Conservation (phyloP, 2,113 vertebrate genomes). For the Leucosticte australis region DNA sequence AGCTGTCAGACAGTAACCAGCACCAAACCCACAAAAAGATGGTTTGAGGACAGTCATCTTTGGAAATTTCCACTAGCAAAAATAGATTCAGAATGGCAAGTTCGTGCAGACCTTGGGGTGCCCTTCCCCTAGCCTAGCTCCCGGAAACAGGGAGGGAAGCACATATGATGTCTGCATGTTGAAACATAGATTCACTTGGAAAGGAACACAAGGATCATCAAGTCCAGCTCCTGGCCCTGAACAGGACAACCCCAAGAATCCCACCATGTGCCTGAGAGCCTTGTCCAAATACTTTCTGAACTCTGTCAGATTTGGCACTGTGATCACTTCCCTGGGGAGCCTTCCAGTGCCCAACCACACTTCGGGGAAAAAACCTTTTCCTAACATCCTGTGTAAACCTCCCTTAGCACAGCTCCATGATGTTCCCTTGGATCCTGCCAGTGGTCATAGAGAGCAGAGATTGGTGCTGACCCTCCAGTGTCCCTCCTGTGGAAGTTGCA, state of each 20-base stretch:
- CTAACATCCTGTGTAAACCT: neutral
- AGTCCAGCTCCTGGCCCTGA: neutral
- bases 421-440: neutral
- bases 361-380: neutral
- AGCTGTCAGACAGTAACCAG: neutral
- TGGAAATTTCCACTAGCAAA: neutral
- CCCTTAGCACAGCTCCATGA: neutral
- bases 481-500: neutral
- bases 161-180: neutral
- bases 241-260: neutral
- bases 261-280: neutral
- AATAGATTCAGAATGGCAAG: neutral
- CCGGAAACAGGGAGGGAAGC: rapidly evolving
- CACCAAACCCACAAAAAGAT: neutral
- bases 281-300: neutral
- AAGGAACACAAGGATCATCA: neutral
- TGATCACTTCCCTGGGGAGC: neutral
- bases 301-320: neutral
- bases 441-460: neutral
- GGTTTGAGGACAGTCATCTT: neutral
- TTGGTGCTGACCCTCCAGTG: rapidly evolving
- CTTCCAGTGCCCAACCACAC: neutral
- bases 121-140: neutral
- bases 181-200: neutral
- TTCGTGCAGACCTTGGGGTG: neutral